phyloP scores from a whole-genome alignment of 2,888 invertebrate genomes.

The Ashinkailepas kermadecensis region DNA sequence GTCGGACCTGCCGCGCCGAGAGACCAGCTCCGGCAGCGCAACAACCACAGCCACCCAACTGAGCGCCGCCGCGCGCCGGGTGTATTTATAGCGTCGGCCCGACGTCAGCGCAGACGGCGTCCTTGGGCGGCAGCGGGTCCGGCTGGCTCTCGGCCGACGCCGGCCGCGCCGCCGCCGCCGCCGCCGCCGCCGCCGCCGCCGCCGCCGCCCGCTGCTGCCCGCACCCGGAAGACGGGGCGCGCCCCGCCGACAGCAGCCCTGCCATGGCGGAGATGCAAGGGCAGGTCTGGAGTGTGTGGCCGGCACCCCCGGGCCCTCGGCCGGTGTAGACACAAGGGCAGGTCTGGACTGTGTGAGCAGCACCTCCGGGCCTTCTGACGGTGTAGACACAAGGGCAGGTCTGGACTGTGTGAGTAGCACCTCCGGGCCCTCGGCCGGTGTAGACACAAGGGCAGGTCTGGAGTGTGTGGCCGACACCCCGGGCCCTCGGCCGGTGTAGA shows the following conservation, averaged over 20 bases:
- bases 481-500: no score
- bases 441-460: no score
- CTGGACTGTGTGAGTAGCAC: not conserved
- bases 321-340: no score
- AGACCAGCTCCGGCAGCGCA: conserved; percentile 16
- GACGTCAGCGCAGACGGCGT: not conserved
- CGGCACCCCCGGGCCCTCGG: no score
- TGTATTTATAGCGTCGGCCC: not conserved
- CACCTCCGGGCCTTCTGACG: no score
- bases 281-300: not conserved
- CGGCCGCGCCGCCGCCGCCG: not conserved
- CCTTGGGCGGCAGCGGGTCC: not conserved
- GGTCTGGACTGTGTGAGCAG: no score
- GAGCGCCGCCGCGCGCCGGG: not conserved
- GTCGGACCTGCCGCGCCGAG: not conserved
- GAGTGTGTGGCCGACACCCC: no score
- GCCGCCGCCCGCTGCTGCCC: no score
- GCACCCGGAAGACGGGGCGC: not conserved
- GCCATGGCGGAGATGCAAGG: not conserved
- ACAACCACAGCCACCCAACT: not conserved
- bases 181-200: not conserved
- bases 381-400: no score
- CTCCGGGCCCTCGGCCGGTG: no score
- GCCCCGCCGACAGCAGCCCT: not conserved
- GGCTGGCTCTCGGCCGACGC: not conserved